Evolutionary conservation across 1,140 invertebrate species (phyloP), one percentile per base, ranked within the genome.

Genomic region (Ephestia elutella): DNA sequence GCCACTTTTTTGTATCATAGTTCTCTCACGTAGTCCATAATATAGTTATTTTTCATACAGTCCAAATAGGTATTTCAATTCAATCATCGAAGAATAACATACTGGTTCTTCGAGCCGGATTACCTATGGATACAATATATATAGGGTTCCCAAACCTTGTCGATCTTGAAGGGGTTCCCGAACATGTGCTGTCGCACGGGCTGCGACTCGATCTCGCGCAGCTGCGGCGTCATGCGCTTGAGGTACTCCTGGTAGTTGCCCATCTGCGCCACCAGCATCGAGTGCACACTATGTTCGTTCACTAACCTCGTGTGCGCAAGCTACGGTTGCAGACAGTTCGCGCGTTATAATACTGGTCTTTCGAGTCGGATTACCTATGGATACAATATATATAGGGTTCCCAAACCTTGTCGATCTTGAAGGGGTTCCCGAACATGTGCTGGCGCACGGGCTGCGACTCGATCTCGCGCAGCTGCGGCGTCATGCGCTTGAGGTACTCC

Each of bases 401-500:
- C n/a, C n/a, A n/a, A 15, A 89, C 89, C 90, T 97, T 98, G 77
- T 98, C 96, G 78, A 99, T 98, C 90, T 99, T 99, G 82, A 99
- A 99, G 5, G 98, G 98, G 91, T 99, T 99, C 67, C 98, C 98
- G 87, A 99, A 99, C 96, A 98, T 99, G 75, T 99, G 97, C 77
- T 98, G 96, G 35, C 98, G 91, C n/a, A 98, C 96, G 5, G 98
- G 98, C 5, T 94, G 93, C 20, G 95, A 97, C 89, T 99, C 98
- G 49, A 99, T 95, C 90, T 99, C 97, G 48, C 97, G 89, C 28
- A 99, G 89, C 44, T 96, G 96, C 32, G 96, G 95, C 54, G 96
- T 95, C 91, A 96, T 95, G 53, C 96, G 93, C 89, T 99, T 99
- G 28, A 99, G 90, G 83, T 99, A 99, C 85, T 99, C 97, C 88